Evolutionary conservation across 2,113 vertebrate species (phyloP).

Genomic region (Barnardius zonarius): DNA sequence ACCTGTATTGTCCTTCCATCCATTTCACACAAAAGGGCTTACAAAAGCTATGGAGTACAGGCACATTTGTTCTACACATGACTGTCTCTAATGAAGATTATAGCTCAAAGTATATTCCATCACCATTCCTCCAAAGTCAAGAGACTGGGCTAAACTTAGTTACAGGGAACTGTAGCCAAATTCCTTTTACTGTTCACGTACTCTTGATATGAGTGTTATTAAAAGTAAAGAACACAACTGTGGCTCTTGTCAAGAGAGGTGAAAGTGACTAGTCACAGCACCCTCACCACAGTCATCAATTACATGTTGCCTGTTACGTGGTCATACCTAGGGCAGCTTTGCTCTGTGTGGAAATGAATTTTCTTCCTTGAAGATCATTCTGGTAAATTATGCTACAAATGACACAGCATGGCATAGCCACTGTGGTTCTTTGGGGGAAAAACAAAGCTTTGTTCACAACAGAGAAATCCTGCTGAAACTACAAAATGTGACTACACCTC

Average conservation of each 20-base stretch:
- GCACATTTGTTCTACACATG: not conserved
- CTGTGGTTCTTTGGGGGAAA: not conserved
- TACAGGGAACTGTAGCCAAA: not conserved
- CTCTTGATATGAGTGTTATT: not conserved
- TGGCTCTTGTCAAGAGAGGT: not conserved
- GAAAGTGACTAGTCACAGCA: not conserved
- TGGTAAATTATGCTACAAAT: not conserved
- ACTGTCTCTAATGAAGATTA: slow-evolving; percentile 2
- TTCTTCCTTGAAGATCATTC: not conserved
- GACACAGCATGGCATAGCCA: not conserved
- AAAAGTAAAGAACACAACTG: not conserved
- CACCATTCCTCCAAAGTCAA: not conserved
- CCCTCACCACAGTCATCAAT: not conserved
- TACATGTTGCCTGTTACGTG: accelerated
- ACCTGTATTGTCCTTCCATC: not conserved
- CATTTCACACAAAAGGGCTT: not conserved
- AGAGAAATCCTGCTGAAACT: not conserved
- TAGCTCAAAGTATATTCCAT: not conserved
- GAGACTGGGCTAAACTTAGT: not conserved
- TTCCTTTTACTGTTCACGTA: not conserved
- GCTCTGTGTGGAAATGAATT: not conserved
- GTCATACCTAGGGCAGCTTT: not conserved
- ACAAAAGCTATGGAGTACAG: not conserved
- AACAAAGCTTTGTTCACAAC: not conserved
- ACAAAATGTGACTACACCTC: not conserved